Conservation (phyloP, 1,140 invertebrate genomes). For the Anagrus nilaparvatae region DNA sequence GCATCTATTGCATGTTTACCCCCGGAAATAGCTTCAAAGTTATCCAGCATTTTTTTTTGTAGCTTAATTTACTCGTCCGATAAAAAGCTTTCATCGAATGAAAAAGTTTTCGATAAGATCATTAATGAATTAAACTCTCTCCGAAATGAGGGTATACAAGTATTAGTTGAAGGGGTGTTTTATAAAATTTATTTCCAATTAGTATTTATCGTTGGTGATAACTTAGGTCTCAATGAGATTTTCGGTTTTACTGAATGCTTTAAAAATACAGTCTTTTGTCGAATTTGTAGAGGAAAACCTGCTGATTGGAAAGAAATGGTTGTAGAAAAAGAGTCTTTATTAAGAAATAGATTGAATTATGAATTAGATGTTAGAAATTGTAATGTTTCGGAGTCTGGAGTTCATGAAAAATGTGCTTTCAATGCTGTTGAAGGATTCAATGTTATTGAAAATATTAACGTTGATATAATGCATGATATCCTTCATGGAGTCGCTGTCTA, state of each 20-base stretch:
- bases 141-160: background rate
- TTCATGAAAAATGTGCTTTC: background rate
- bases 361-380: background rate
- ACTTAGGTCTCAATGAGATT: background rate
- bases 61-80: background rate
- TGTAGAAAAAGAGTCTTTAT: background rate
- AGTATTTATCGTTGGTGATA: constrained; percentile 2
- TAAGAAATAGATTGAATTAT: constrained; percentile 2
- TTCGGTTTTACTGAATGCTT: constrained; percentile 2
- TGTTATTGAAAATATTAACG: background rate
- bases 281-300: background rate
- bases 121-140: background rate
- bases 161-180: background rate
- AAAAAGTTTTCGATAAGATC: background rate
- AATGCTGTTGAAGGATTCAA: background rate
- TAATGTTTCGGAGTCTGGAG: background rate
- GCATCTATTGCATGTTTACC: constrained; percentile 13
- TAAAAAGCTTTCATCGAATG: background rate
- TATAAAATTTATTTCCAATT: background rate
- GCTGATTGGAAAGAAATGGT: background rate
- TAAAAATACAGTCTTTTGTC: background rate
- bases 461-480: constrained; percentile 1
- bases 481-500: constrained; percentile 1
- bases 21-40: constrained; percentile 6
- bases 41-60: constrained; percentile 10